phyloP scores from a whole-genome alignment of 2,113 vertebrate genomes.

The Cyprinodon brontotheroides region DNA sequence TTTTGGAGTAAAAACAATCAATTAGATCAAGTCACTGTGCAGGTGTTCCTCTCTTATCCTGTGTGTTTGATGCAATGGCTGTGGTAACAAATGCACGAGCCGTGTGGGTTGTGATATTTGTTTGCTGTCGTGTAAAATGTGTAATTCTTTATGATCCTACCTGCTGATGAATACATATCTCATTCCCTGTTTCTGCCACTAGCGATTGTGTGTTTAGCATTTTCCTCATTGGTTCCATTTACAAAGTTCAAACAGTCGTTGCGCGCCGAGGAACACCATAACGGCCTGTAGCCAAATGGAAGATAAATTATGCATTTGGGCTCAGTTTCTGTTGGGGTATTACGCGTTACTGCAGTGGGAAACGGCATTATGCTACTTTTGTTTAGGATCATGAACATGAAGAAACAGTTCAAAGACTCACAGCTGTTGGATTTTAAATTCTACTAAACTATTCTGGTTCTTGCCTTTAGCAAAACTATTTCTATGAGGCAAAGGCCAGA shows the following conservation, averaged over 20 bases:
- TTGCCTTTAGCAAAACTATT: not conserved
- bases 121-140: conserved; percentile 39
- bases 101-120: conserved; percentile 40
- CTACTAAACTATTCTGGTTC: not conserved
- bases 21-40: conserved; percentile 72
- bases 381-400: conserved; percentile 16
- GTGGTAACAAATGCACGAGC: conserved; percentile 50
- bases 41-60: conserved; percentile 70
- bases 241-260: conserved; percentile 53
- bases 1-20: conserved; percentile 37
- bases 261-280: conserved; percentile 38
- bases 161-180: conserved; percentile 38
- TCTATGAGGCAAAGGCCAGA: not conserved
- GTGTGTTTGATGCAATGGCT: conserved; percentile 66
- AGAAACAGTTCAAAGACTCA: conserved; percentile 7
- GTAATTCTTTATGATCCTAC: conserved; percentile 30
- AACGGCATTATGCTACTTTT: conserved; percentile 43
- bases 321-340: conserved; percentile 31
- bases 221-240: conserved; percentile 51
- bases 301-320: conserved; percentile 60
- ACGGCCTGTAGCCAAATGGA: conserved; percentile 54
- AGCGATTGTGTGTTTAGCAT: conserved; percentile 24
- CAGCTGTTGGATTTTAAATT: not conserved
- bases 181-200: conserved; percentile 19
- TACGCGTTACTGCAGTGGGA: conserved; percentile 27